Evolutionary conservation across 1,140 invertebrate genomes (phyloP), one percentile per base, ranked within the genome.

Genomic region (Plectrocnemia conspersa): DNA sequence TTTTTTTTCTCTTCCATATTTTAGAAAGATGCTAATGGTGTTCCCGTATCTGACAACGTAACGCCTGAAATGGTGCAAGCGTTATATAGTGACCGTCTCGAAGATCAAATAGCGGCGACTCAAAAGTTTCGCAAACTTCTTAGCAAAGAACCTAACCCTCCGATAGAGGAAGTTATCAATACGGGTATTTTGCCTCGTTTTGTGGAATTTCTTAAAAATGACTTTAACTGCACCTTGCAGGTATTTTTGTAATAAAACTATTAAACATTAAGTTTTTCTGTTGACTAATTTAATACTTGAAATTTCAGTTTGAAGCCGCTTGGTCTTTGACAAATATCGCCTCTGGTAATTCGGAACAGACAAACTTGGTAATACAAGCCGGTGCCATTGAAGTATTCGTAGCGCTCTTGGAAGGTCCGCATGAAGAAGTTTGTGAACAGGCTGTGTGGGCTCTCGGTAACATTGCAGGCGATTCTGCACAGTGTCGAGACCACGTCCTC

Each of bases 251-350:
- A 6, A 22, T 42, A 22, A 18, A 33, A 9, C 7, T 36, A 45
- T 27, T 52, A 48, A 45, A 50, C 18, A 33, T 24, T 36, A 13
- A 11, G 29, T 49, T 29, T 52, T 36, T 40, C 33, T 56, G 32
- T 56, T 35, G 25, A 3, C 18, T n/a, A n/a, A 1, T 44, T 19
- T n/a, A 40, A 5, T 11, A 16, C 10, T 24, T 6, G 18, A 42
- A 7, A 10, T 71, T 78, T 25, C 71, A 97, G 88, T 98, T 98
- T 78, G 95, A 98, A 78, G 93, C 95, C 52, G 93, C 95, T 38
- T 98, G 95, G 95, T 93, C 93, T 40, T 71, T 98, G 56, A 98
- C 95, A 44, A 98, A 98, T 73, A 96, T 98, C 63, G 95, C 94
- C 2, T 96, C 92, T 2, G 95, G 95, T n/a, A 96, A 92, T 16